phyloP scores from a whole-genome alignment of 2,888 invertebrate genomes.

The Poecilus cupreus region DNA sequence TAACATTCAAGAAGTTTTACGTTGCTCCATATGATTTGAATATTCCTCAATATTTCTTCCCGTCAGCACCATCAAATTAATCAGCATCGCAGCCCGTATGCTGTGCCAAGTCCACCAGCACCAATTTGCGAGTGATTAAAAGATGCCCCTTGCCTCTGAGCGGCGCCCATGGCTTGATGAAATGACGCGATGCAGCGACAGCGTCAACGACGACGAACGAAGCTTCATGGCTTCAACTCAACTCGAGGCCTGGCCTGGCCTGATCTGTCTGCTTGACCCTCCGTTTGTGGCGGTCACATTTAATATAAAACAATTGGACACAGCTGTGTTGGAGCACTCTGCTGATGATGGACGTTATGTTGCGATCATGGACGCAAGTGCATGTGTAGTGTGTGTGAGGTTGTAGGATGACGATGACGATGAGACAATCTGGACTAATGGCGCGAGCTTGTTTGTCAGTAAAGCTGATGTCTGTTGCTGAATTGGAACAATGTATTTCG shows the following conservation, averaged over 20 bases:
- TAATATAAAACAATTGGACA: constrained; percentile 53
- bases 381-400: neutral
- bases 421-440: constrained; percentile 31
- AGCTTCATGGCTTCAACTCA: neutral
- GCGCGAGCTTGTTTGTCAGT: neutral
- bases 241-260: neutral
- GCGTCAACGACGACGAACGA: neutral
- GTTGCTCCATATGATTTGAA: too few species aligned
- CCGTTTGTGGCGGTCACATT: constrained; percentile 45
- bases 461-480: too few species aligned
- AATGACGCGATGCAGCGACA: neutral
- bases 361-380: too few species aligned
- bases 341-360: neutral
- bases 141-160: neutral
- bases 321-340: constrained; percentile 30
- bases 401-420: constrained; percentile 2
- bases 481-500: too few species aligned
- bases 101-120: too few species aligned
- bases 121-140: too few species aligned
- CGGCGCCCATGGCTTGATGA: neutral
- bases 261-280: constrained; percentile 38
- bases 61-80: too few species aligned
- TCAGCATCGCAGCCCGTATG: too few species aligned
- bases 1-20: too few species aligned
- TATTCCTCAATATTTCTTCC: too few species aligned